Evolutionary conservation across 23 tunicate genomes (phyloP), one percentile per base, ranked within the genome.

Genomic region (Ascidia mentula): DNA sequence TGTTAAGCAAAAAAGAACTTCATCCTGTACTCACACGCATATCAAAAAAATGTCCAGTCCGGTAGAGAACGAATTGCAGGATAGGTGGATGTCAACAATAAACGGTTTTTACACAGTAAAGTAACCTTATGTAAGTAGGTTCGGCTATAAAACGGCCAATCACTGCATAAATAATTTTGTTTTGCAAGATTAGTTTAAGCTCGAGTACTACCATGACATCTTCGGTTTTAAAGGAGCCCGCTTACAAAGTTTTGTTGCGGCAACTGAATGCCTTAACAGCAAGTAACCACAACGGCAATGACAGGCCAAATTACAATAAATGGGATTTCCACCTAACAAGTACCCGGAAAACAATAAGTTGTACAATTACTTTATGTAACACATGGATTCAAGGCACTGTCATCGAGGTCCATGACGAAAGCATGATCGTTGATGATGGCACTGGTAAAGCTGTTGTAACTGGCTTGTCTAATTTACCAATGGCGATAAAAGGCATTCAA

Each of bases 351-450:
- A 40, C 32, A 15, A 59, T 53, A 7, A 18, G 34, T 8, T 30
- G 74, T 33, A 7, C 0, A 0, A 22, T 74, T 20, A 12, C 6
- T 34, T 59, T 82, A 31, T 61, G 87, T 15, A 89, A 89, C 37
- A 77, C 69, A 13, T 89, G 95, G 95, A 74, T 89, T 45, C 95
- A 89, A 79, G 88, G 95, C 15, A 36, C 6, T 24, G 46, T 89
- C 37, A 40, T 40, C 30, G 40, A 45, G 34, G 75, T 40, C 28
- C 69, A 69, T 36, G 79, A 79, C 17, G 88, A 83, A 72, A 18
- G 17, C 20, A 18, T 89, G 20, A 15, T 89, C 13, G 69, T 89
- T 22, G 76, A 83, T 37, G 88, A 89, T 79, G 88, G 72, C 1
- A 89, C 88, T 40, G 88, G 95, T 4, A 22, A 24, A 36, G 87